These are phyloP conservation scores for Alsophila aescularia DNA, from an alignment of 2,888 invertebrate genomes.

Conservation along the genomic window DNA sequence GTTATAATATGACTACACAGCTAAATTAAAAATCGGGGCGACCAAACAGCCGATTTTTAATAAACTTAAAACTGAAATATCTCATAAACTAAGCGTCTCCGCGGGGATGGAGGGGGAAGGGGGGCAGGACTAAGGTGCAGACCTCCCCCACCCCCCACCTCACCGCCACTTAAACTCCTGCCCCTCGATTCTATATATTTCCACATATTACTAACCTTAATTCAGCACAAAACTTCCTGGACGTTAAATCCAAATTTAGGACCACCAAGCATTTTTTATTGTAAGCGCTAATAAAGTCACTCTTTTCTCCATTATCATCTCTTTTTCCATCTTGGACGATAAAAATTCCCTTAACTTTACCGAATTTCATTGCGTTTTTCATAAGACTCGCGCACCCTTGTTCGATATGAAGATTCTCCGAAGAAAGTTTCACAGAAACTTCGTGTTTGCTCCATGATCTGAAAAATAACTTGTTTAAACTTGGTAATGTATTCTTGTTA, in stretches of 20 bases:
- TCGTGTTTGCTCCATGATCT: conserved; percentile 50
- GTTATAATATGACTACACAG: too few species aligned
- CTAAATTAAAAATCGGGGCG: too few species aligned
- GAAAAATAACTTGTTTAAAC: conserved; percentile 32
- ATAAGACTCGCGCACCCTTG: conserved; percentile 50
- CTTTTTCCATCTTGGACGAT: conserved; percentile 40
- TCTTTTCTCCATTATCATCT: conserved; percentile 22
- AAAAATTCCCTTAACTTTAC: conserved; percentile 57
- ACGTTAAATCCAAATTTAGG: conserved; percentile 55
- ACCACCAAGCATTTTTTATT: conserved; percentile 48
- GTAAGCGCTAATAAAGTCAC: conserved; percentile 29
- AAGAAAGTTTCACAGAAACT: conserved; percentile 49
- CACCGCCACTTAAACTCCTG: too few species aligned
- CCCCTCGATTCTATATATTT: too few species aligned
- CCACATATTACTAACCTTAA: conserved; percentile 52
- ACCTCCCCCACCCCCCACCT: too few species aligned
- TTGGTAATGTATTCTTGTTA: conserved; percentile 27
- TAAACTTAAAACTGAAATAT: too few species aligned
- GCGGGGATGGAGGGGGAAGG: too few species aligned
- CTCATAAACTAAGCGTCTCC: too few species aligned
- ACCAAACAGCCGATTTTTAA: too few species aligned
- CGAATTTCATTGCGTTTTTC: conserved; percentile 52
- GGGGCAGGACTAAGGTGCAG: too few species aligned
- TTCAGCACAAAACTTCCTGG: conserved; percentile 52
- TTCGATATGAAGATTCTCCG: conserved; percentile 52